Evolutionary conservation across 2,113 vertebrate genomes (phyloP), one percentile per base, ranked within the genome.

Genomic region (Hylia prasina): DNA sequence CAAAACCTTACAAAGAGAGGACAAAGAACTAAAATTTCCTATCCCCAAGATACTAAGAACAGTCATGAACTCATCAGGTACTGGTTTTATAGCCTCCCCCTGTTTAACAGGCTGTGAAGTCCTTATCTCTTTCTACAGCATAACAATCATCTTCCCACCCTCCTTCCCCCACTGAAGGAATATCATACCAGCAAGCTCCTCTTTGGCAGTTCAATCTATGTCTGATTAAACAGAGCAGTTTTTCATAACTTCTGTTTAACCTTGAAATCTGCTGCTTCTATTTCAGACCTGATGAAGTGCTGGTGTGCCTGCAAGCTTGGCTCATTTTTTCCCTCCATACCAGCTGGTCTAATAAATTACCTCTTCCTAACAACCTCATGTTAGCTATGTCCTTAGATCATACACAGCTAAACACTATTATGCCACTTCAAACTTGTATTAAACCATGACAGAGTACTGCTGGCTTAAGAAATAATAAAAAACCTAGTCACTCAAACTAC

Each of bases 301-400:
- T 97, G 68, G 63, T 94, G 80, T 89, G 95, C 94, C 80, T 93
- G 82, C 37, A 90, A 93, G 94, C 94, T 83, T 89, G 90, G 65
- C 90, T 96, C 93, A 97, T 90, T 94, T 94, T 92, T 96, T 93
- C 95, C 94, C 82, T 35, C 76, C 51, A 70, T 94, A 93, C 89
- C 95, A 97, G 95, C 93, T 96, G 93, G 91, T 94, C 89, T 93
- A 97, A 97, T 96, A 97, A 97, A 97, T 95, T 95, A 97, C 80
- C 71, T 86, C 92, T 96, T 97, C 76, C 73, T 64, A 95, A 93
- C 82, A 94, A 87, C 95, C 65, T 81, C 69, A 42, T 60, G 64
- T 70, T 81, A 73, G 79, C 54, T 70, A 13, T 70, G 96, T 69
- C 66, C 82, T 86, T 77, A 92, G 54, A 92, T 83, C 68, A 94